Evolutionary conservation across 2,113 vertebrate species (phyloP), one percentile per base, ranked within the genome.

Genomic region (Recurvirostra avosetta): DNA sequence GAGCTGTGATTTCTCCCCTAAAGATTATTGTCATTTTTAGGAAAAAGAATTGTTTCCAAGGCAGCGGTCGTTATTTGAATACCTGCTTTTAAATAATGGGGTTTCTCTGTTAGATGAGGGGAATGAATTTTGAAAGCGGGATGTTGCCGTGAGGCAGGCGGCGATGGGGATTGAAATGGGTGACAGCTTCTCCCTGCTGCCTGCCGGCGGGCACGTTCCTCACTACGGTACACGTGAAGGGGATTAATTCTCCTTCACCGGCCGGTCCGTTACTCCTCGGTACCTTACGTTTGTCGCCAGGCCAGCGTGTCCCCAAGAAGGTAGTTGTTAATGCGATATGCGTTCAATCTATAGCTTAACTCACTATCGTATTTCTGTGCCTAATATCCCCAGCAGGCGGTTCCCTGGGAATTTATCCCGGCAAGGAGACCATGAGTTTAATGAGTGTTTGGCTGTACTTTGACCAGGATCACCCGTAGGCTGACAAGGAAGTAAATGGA

Each of bases 51-150:
- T 4, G 5, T 80, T 91, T 93, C 74, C 74, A 63, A 38, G 50
- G 78, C 52, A 0, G 3, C 0, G 1, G 21, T 43, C 6, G 1
- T 55, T 49, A 9, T 62, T 72, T 82, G 67, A 72, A 30, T 3
- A 23, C 15, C 56, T 43, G 30, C 74, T 80, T 76, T 59, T 67
- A 58, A 70, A 41, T 58, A 74, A 41, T 18, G 29, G 61, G 25
- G 8, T 26, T 63, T 34, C 27, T 47, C 22, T 43, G 58, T 55
- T 61, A 72, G 87, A 58, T 19, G 50, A 62, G 41, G 47, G 50
- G 47, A 9, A 75, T 55, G 47, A 74, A 59, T 75, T 68, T 65
- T 75, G 78, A 20, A 63, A 63, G 58, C 12, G 34, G 34, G 56
- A 8, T 23, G 21, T 59, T 72, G 74, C 70, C 53, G 5, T 12